Base-by-base conservation (phyloP, 2,113 vertebrate genomes). In the Myiozetetes cayanensis region DNA sequence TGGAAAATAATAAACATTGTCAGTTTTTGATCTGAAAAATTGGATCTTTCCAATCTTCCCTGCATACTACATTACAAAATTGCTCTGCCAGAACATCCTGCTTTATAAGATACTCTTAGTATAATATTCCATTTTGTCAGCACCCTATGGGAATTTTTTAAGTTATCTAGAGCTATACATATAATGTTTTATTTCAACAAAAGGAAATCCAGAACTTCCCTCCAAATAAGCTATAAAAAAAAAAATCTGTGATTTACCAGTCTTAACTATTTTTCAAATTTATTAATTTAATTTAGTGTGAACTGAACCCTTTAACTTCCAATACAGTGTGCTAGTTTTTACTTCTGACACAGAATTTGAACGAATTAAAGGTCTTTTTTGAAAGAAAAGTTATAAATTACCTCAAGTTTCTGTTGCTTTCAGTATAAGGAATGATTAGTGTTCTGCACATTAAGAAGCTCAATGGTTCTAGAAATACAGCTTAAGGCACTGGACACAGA, bases 1-100 rank as follows among this genome's bases (percentile, higher is more conserved):
- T 99, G 96, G 31, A 95, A 97, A 93, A 85, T 43, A 49, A 97
- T 25, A 93, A 92, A 91, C 11, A 71, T 8, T 43, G 52, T 96
- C 83, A 77, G 52, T 9, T 94, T 97, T 83, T 97, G 55, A 94
- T 50, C 65, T 19, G 44, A 63, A 85, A 95, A 95, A 90, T 66
- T 47, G 30, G 9, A 89, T 67, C 43, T 88, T 65, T 52, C 27
- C 46, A 59, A 61, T 73, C 72, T 80, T 80, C 17, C 58, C 56
- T 71, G 76, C 44, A 92, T 62, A 52, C 67, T 56, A 72, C 63
- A 94, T 76, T 49, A 95, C 18, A 85, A 89, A 94, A 94, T 30
- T 76, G 43, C 81, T 94, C n/a, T 56, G n/a, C 23, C 43, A 44
- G 35, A 94, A 71, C 23, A 47, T 14, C 44, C 23, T 13, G 49